Percentiles rank a stretch among this genome's conserved stretches.
Conservation (phyloP, 1,140 invertebrate species). For the Apis florea region DNA sequence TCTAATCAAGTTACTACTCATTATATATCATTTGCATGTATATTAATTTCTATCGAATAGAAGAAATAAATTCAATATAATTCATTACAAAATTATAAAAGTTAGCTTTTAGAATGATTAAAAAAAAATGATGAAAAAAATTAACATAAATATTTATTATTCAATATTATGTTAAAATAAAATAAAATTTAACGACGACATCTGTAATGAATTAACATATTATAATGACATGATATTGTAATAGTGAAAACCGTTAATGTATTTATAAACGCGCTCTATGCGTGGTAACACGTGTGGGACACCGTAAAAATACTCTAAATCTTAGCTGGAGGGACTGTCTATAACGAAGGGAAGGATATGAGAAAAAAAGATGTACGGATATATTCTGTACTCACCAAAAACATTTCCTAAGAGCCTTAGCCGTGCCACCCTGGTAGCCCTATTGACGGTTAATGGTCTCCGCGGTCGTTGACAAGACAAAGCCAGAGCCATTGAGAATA, state of each 20-base stretch:
- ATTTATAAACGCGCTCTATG: constrained; percentile 37
- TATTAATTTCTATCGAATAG: too few relatives aligned
- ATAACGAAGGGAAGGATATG: background rate
- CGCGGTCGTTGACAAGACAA: constrained; percentile 72
- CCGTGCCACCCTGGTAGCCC: constrained; percentile 75
- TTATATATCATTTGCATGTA: background rate
- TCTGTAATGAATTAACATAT: background rate
- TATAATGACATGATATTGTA: background rate
- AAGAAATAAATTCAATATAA: too few relatives aligned
- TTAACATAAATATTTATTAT: background rate
- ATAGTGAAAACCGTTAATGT: background rate
- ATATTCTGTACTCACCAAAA: constrained; percentile 66
- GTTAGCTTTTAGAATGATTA: background rate
- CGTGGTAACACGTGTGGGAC: background rate
- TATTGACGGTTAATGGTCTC: constrained; percentile 74
- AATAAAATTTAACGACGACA: background rate
- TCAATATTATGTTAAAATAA: background rate
- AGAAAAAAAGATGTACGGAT: constrained; percentile 40
- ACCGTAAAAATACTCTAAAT: background rate
- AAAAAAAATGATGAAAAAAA: background rate
- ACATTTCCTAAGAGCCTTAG: constrained; percentile 70
- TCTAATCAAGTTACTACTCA: background rate
- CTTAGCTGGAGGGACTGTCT: constrained; percentile 41
- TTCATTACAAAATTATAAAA: background rate
- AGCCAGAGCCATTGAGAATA: constrained; percentile 68